A percentile compares a stretch with the other conserved stretches of the same genome.
Evolutionary conservation across 2,113 vertebrate genomes (phyloP).

Genomic region (Rhynchopsitta pachyrhyncha): DNA sequence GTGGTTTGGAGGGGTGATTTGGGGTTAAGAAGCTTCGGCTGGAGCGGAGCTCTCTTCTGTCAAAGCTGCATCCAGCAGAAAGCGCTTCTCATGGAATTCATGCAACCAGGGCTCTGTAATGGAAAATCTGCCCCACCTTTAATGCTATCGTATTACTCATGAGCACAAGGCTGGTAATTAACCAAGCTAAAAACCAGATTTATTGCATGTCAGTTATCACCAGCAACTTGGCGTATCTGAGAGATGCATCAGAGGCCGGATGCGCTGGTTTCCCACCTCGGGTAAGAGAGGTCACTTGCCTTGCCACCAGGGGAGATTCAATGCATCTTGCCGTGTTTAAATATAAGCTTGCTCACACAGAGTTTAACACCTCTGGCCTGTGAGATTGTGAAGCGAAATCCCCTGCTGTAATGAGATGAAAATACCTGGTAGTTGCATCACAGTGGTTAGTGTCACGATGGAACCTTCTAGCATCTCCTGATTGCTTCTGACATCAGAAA

Average conservation of each 20-base stretch:
- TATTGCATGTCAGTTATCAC: conserved; percentile 45
- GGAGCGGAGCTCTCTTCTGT: neutral
- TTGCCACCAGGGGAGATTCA: neutral
- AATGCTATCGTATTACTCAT: conserved; percentile 68
- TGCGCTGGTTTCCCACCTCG: neutral
- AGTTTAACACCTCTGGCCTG: neutral
- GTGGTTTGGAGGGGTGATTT: neutral
- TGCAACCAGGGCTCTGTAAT: conserved; percentile 35
- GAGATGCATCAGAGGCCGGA: conserved; percentile 8
- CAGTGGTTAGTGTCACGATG: neutral
- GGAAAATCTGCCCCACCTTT: conserved; percentile 69
- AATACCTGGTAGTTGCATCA: neutral
- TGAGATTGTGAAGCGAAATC: neutral
- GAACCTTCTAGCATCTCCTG: neutral
- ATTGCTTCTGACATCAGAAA: neutral
- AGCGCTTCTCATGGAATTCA: conserved; percentile 47
- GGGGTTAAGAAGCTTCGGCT: neutral
- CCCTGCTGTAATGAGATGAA: neutral
- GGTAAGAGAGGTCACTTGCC: conserved; percentile 18
- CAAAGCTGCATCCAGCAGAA: conserved; percentile 42
- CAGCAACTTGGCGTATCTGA: neutral
- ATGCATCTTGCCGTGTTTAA: neutral
- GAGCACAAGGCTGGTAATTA: conserved; percentile 59
- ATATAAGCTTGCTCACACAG: accelerated
- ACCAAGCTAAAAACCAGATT: conserved; percentile 55